These are phyloP conservation scores for Heliopora coerulea DNA, from an alignment of 92 coral and sea anemone genomes.

Conservation along the genomic window DNA sequence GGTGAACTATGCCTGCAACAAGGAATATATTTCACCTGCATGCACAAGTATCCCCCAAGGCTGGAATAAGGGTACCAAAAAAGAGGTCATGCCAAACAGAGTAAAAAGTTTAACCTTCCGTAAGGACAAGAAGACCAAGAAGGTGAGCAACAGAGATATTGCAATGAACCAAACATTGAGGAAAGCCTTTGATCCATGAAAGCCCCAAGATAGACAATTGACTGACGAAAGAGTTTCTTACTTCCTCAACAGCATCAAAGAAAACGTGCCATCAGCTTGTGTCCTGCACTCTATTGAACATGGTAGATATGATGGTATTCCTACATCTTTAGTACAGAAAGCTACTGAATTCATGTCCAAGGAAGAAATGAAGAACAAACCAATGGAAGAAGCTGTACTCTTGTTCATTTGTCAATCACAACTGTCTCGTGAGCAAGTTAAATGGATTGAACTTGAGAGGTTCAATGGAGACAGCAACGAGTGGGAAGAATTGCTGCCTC, in stretches of 20 bases:
- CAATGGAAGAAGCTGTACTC: constrained; percentile 48
- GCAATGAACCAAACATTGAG: constrained; percentile 28
- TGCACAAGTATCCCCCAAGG: constrained; percentile 70
- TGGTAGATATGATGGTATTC: constrained; percentile 55
- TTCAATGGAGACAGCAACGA: constrained; percentile 25
- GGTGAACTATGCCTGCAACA: constrained; percentile 59
- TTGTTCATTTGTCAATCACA: constrained; percentile 58
- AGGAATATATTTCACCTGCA: constrained; percentile 59
- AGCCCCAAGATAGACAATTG: constrained; percentile 53
- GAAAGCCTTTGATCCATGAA: constrained; percentile 64
- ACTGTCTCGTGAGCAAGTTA: constrained; percentile 51
- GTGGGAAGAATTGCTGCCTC: constrained; percentile 42
- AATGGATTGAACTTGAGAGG: constrained; percentile 49
- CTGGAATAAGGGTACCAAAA: constrained; percentile 64
- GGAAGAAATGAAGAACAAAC: constrained; percentile 50
- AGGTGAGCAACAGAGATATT: constrained; percentile 46
- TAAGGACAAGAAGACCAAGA: constrained; percentile 55
- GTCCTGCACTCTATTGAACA: constrained; percentile 54
- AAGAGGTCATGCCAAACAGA: constrained; percentile 51
- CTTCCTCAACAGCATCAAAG: constrained; percentile 32
- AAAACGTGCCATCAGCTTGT: constrained; percentile 50
- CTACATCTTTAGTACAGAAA: constrained; percentile 45
- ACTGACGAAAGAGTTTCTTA: constrained; percentile 58
- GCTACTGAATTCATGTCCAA: constrained; percentile 52
- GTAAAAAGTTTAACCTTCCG: constrained; percentile 53